A percentile compares a stretch with the other conserved stretches of the same genome.
These are phyloP conservation scores for Seira ritae DNA, from an alignment of 2,888 invertebrate species.

Conservation along the genomic window DNA sequence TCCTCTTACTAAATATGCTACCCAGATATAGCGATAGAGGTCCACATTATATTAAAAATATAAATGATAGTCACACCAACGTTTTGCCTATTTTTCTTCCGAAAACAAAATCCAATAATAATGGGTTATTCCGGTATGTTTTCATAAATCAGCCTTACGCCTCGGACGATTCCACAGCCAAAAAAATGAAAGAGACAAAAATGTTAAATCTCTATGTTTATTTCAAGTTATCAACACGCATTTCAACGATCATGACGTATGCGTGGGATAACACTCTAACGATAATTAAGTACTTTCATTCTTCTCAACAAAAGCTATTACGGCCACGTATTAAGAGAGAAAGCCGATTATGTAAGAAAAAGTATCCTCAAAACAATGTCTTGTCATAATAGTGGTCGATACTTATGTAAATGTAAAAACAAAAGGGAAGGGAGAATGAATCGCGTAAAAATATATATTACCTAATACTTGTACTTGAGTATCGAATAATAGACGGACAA, in stretches of 20 bases:
- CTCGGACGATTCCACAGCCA: neutral
- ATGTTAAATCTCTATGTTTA: neutral
- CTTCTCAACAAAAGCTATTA: too few relatives aligned
- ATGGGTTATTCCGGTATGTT: neutral
- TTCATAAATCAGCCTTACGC: constrained; percentile 5
- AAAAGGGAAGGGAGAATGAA: neutral
- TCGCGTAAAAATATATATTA: too few relatives aligned
- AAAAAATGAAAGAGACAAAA: constrained; percentile 16
- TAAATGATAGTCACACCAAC: constrained; percentile 9
- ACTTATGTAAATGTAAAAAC: neutral
- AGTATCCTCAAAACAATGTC: constrained; percentile 10
- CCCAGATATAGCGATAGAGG: neutral
- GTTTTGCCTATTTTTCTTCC: constrained; percentile 23
- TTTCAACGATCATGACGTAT: neutral
- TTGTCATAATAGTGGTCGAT: neutral
- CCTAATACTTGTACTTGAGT: too few relatives aligned
- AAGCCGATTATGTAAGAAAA: neutral
- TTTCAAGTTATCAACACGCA: neutral
- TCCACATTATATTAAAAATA: neutral
- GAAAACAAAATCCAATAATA: constrained; percentile 8
- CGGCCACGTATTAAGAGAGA: neutral
- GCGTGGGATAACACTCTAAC: too few relatives aligned
- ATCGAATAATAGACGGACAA: too few relatives aligned
- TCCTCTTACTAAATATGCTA: neutral
- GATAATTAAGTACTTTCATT: too few relatives aligned